phyloP scores from a whole-genome alignment of 2,113 vertebrate genomes.

The Peucedramus taeniatus region DNA sequence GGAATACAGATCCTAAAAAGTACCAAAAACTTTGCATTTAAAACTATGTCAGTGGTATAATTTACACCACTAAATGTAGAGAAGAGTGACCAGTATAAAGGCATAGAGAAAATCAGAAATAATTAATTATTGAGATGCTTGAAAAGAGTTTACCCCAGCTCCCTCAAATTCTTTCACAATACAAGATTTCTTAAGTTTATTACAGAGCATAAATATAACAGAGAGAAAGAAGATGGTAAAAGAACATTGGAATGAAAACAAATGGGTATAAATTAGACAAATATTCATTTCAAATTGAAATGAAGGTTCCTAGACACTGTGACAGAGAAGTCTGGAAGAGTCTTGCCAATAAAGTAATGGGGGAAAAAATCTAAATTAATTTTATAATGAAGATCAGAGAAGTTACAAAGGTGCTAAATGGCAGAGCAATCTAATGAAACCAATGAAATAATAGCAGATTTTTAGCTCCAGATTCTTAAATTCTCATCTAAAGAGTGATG shows the following conservation, averaged over 20 bases:
- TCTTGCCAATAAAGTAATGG: not conserved
- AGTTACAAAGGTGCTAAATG: not conserved
- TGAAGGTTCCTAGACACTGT: not conserved
- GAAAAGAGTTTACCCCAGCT: not conserved
- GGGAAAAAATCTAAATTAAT: not conserved
- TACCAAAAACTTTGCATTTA: not conserved
- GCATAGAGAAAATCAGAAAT: not conserved
- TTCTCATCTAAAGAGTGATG: not conserved
- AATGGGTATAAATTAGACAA: not conserved
- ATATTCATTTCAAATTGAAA: not conserved
- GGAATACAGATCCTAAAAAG: not conserved
- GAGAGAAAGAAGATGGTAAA: not conserved
- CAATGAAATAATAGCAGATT: not conserved
- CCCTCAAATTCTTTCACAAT: not conserved
- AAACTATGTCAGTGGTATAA: not conserved
- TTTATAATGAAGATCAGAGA: not conserved
- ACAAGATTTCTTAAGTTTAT: not conserved
- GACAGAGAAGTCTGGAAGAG: not conserved
- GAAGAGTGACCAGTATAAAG: not conserved
- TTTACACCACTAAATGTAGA: not conserved
- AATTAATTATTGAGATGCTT: not conserved
- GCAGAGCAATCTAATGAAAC: not conserved
- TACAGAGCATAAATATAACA: not conserved
- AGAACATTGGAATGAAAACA: not conserved
- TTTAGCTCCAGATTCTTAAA: not conserved